These are phyloP conservation scores for Threskiornis aethiopicus DNA, from an alignment of 2,797 vertebrate genomes.

Conservation along the genomic window DNA sequence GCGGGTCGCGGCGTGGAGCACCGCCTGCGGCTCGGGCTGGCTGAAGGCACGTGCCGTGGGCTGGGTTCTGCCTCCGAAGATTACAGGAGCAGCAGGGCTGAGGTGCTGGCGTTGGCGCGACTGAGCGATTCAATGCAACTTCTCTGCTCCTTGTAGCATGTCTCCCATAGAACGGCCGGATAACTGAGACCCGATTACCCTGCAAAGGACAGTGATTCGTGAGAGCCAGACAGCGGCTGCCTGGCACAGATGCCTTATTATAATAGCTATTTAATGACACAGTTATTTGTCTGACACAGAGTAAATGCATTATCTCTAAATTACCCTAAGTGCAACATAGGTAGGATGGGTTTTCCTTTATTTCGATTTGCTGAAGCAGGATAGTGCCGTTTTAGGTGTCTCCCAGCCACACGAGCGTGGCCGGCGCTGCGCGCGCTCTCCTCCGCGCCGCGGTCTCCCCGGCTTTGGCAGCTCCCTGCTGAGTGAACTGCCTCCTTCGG, in stretches of 20 bases:
- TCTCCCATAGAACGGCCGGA: fast-evolving
- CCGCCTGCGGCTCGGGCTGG: no score
- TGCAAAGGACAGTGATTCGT: not conserved
- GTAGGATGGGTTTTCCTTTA: not conserved
- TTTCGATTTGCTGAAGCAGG: not conserved
- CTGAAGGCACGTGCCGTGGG: not conserved
- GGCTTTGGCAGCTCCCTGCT: not conserved
- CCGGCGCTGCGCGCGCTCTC: not conserved
- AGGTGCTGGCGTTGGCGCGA: not conserved
- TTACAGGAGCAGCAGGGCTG: not conserved
- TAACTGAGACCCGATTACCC: not conserved
- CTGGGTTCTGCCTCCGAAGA: not conserved
- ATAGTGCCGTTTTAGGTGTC: no score
- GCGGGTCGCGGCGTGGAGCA: no score
- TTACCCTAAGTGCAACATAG: not conserved
- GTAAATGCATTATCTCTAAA: not conserved
- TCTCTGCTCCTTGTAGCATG: not conserved
- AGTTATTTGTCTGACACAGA: not conserved
- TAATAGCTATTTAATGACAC: not conserved
- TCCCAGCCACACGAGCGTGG: not conserved
- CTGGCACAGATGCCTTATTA: not conserved
- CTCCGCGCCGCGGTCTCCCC: not conserved
- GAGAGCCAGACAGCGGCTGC: not conserved
- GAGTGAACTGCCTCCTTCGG: not conserved
- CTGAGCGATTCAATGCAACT: not conserved